Percentiles rank a stretch among this genome's conserved stretches.
These are phyloP conservation scores for Poliocrania exsul DNA, from an alignment of 2,797 vertebrate genomes.

Conservation along the genomic window DNA sequence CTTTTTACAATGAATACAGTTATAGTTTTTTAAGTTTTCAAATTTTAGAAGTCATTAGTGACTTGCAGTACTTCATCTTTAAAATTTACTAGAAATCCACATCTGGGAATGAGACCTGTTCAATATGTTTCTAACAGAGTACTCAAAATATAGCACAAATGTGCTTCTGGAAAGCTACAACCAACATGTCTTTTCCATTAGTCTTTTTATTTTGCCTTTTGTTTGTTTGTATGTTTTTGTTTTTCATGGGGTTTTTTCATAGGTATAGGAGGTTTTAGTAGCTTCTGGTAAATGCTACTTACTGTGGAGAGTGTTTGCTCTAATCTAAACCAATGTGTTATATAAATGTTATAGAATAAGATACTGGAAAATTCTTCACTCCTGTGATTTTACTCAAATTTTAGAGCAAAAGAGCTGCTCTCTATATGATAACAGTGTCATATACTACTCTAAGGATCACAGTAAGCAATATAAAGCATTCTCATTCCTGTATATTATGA, in stretches of 20 bases:
- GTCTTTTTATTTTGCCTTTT: background rate
- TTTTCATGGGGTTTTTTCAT: background rate
- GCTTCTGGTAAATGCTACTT: constrained; percentile 17
- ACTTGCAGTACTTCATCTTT: background rate
- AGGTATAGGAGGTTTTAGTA: background rate
- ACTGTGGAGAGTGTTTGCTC: background rate
- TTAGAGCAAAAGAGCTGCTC: background rate
- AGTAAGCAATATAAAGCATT: background rate
- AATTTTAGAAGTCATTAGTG: constrained; percentile 16
- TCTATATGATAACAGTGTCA: background rate
- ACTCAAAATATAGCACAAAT: background rate
- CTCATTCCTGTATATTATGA: background rate
- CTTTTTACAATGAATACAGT: background rate
- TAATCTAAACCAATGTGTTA: background rate
- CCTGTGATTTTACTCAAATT: background rate
- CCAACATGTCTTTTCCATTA: constrained; percentile 2
- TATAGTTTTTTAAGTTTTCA: background rate
- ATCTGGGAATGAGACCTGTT: background rate
- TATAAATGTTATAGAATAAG: background rate
- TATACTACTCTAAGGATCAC: background rate
- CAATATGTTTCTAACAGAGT: background rate
- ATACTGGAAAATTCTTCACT: background rate
- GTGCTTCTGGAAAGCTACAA: background rate
- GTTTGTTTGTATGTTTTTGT: too few species aligned
- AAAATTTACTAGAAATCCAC: background rate